These are phyloP conservation scores for Scomber japonicus DNA, from an alignment of 2,113 vertebrate species.

Conservation along the genomic window DNA sequence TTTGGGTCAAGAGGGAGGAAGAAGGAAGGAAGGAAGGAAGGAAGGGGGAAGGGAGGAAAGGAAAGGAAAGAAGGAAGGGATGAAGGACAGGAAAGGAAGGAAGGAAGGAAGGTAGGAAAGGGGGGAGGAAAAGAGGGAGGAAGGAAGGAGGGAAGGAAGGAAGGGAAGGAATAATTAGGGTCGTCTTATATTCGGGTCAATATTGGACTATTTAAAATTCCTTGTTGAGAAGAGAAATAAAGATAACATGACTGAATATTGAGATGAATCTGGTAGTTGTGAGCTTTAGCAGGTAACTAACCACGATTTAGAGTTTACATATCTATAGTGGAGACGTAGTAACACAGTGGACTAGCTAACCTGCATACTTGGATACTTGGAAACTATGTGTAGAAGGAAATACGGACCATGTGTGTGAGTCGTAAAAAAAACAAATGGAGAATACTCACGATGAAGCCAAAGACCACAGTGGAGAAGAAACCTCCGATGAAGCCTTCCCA, in stretches of 20 bases:
- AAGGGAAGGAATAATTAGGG: too few relatives aligned
- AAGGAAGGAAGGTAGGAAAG: too few relatives aligned
- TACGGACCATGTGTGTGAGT: neutral
- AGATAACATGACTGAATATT: neutral
- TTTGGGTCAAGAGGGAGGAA: too few relatives aligned
- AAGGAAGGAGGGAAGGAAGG: too few relatives aligned
- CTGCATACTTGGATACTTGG: neutral
- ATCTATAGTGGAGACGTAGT: too few relatives aligned
- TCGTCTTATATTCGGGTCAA: too few relatives aligned
- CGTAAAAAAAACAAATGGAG: neutral
- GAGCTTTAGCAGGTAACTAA: neutral
- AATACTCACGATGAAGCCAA: slow-evolving; percentile 95
- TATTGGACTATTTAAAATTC: neutral
- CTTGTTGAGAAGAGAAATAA: neutral
- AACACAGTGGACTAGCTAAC: neutral
- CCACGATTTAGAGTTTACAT: neutral
- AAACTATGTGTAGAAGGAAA: slow-evolving; percentile 4
- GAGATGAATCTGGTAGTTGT: neutral
- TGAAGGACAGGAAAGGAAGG: too few relatives aligned
- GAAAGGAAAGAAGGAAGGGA: too few relatives aligned
- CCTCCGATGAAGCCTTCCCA: slow-evolving; percentile 99
- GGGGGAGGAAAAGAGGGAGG: too few relatives aligned
- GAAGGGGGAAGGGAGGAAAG: too few relatives aligned
- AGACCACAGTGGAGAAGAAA: slow-evolving; percentile 95
- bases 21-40: too few relatives aligned